A percentile compares a stretch with the other conserved stretches of the same genome.
phyloP scores from a whole-genome alignment of 2,888 invertebrate genomes.

The Epistrophella euchroma region DNA sequence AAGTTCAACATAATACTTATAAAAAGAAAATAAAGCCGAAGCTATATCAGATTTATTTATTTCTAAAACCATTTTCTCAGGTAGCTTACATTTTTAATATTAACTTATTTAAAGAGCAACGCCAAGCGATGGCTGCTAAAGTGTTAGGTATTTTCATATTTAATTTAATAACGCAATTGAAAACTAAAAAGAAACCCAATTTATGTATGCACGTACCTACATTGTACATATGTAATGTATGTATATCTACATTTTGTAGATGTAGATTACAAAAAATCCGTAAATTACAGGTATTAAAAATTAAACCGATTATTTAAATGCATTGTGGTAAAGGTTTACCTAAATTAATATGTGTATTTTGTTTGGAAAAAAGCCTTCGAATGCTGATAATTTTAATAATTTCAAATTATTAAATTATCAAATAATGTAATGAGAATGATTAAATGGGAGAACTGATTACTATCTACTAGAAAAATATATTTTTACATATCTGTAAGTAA shows the following conservation, averaged over 20 bases:
- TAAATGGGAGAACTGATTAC: not conserved
- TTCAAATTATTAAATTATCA: not conserved
- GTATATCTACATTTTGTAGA: no score
- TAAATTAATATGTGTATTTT: not conserved
- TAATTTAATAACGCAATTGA: not conserved
- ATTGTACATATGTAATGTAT: no score
- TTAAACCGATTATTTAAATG: not conserved
- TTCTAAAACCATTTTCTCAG: no score
- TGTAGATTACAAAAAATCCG: no score
- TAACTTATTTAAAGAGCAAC: no score
- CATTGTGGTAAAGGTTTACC: not conserved
- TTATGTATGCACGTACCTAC: no score
- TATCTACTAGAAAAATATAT: not conserved
- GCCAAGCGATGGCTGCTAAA: not conserved
- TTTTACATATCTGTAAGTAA: no score
- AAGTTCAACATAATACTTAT: not conserved
- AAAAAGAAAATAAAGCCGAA: conserved; percentile 1
- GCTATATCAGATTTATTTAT: no score
- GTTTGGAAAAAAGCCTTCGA: not conserved
- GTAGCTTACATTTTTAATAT: no score
- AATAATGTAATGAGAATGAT: not conserved
- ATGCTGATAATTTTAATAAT: conserved; percentile 1
- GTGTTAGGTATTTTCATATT: not conserved
- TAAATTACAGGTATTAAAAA: no score
- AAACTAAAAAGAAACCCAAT: not conserved